phyloP scores from a whole-genome alignment of 37 sponge, comb jelly and placozoan species.

The Geodia barretti region DNA sequence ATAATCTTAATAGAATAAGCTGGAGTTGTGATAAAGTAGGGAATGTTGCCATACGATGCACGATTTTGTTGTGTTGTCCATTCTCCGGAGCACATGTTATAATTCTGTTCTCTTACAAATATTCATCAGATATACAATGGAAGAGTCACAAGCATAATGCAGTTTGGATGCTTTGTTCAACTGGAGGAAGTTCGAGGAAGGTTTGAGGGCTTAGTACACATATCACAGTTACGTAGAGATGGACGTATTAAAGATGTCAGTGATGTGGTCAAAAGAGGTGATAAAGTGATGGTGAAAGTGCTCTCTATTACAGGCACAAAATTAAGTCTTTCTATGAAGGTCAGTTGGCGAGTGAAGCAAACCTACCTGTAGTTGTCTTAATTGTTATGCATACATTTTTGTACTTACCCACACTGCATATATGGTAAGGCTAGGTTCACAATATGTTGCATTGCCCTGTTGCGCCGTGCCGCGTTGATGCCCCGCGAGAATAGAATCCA shows the following conservation, averaged over 20 bases:
- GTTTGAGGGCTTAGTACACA: conserved; percentile 94
- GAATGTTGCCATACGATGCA: neutral
- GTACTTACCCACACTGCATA: too few species aligned
- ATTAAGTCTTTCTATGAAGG: conserved; percentile 90
- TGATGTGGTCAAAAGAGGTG: conserved; percentile 89
- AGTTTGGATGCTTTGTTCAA: conserved; percentile 98
- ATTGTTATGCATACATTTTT: too few species aligned
- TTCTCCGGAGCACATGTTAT: neutral
- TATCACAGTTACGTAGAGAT: conserved; percentile 81
- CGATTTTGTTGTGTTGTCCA: neutral
- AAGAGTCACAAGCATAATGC: conserved; percentile 91
- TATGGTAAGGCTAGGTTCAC: too few species aligned
- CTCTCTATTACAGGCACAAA: conserved; percentile 89
- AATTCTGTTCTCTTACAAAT: conserved; percentile 8
- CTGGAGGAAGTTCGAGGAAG: conserved; percentile 85
- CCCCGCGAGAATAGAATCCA: too few species aligned
- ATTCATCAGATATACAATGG: conserved; percentile 81
- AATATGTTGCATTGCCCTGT: too few species aligned
- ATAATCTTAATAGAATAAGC: too few species aligned
- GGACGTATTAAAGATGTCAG: conserved; percentile 82
- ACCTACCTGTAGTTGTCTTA: too few species aligned
- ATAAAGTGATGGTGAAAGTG: conserved; percentile 91
- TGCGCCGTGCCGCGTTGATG: too few species aligned
- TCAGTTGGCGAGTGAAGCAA: neutral
- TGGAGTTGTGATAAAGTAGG: neutral